Evolutionary conservation across 2,113 vertebrate species (phyloP).

Genomic region (Tragelaphus imberbis): DNA sequence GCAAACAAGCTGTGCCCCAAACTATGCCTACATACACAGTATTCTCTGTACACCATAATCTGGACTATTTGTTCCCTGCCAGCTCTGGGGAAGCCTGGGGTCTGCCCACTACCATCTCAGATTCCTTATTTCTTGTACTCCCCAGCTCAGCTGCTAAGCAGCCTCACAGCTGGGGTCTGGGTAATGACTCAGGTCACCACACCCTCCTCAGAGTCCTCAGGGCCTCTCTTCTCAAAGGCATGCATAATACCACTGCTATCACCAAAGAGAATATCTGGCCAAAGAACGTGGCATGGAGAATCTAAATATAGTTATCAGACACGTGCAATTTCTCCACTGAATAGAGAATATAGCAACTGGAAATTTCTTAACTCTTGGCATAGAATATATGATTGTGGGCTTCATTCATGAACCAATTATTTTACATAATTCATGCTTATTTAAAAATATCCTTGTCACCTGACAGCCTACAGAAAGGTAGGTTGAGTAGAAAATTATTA

Average conservation of each 20-base stretch:
- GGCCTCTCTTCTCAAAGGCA: not conserved
- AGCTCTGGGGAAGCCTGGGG: not conserved
- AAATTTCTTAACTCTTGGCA: conserved; percentile 2
- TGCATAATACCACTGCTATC: not conserved
- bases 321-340: not conserved
- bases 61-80: not conserved
- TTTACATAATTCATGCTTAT: conserved; percentile 33
- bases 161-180: not conserved
- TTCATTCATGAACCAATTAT: conserved; percentile 43
- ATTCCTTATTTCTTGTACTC: not conserved
- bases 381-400: not conserved
- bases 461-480: conserved; percentile 24
- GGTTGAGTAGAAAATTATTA: conserved; percentile 46
- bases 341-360: not conserved
- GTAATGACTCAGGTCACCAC: not conserved
- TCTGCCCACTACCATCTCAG: not conserved
- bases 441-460: conserved; percentile 29
- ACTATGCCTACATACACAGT: not conserved
- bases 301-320: conserved; percentile 22
- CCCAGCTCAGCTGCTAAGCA: not conserved
- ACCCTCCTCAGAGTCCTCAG: not conserved
- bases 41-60: not conserved
- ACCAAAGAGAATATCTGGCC: not conserved
- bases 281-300: not conserved
- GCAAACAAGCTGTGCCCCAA: not conserved